These are phyloP conservation scores for Himalopsyche phryganea DNA, from an alignment of 1,140 invertebrate species.

Conservation along the genomic window DNA sequence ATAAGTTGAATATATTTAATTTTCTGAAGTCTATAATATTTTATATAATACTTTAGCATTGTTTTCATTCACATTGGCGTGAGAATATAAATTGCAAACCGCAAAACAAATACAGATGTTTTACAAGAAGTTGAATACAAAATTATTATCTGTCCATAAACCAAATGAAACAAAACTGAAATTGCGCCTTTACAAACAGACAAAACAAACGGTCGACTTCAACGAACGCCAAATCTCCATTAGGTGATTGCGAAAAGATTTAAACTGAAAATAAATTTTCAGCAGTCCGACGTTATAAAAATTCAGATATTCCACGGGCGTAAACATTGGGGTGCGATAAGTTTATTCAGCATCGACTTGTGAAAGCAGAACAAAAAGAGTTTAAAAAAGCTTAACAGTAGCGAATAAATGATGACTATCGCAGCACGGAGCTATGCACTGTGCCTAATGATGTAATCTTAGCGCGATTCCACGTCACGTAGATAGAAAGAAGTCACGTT, in stretches of 20 bases:
- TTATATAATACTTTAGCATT: too few species aligned
- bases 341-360: not conserved
- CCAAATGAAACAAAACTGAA: not conserved
- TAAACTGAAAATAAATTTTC: not conserved
- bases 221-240: constrained; percentile 6
- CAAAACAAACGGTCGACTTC: not conserved
- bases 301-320: constrained; percentile 2
- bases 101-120: too few species aligned
- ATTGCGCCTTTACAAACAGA: not conserved
- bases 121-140: too few species aligned
- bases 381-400: too few species aligned
- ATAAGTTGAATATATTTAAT: too few species aligned
- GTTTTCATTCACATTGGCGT: too few species aligned
- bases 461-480: constrained; percentile 14
- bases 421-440: too few species aligned
- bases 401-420: too few species aligned
- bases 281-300: not conserved
- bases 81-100: too few species aligned
- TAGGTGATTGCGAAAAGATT: constrained; percentile 8
- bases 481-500: constrained; percentile 26
- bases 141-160: too few species aligned
- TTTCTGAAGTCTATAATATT: too few species aligned
- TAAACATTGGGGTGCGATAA: not conserved
- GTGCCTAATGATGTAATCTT: constrained; percentile 26
- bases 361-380: not conserved